These are phyloP conservation scores for Oreochromis niloticus DNA, from an alignment of 2,113 vertebrate species.

Conservation along the genomic window DNA sequence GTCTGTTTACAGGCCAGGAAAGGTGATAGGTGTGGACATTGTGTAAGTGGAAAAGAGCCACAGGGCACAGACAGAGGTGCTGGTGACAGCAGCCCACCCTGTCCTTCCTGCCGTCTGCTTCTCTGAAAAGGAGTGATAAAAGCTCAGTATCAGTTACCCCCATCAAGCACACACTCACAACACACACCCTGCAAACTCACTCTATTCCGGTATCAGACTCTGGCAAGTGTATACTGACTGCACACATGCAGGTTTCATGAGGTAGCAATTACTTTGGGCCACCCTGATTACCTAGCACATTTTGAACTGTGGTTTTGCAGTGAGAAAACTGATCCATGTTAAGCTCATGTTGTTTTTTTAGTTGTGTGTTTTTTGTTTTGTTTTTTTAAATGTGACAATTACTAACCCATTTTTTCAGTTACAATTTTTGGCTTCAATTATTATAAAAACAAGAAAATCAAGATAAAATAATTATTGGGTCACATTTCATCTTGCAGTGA, in stretches of 20 bases:
- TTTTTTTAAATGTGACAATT: neutral
- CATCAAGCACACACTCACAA: neutral
- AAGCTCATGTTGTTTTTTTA: neutral
- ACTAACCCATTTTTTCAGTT: neutral
- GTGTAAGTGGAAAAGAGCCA: slow-evolving; percentile 28
- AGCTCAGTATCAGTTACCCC: slow-evolving; percentile 34
- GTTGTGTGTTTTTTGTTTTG: neutral
- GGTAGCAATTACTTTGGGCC: neutral
- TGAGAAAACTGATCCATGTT: neutral
- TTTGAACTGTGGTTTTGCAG: neutral
- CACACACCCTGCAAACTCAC: neutral
- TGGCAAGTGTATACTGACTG: neutral
- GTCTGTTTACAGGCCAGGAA: slow-evolving; percentile 46
- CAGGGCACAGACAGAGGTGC: slow-evolving; percentile 7
- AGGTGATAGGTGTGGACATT: slow-evolving; percentile 48
- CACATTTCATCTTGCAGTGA: neutral
- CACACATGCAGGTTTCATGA: slow-evolving; percentile 4
- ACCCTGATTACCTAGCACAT: neutral
- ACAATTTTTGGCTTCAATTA: neutral
- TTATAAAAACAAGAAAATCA: neutral
- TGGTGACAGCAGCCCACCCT: slow-evolving; percentile 19
- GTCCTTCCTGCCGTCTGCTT: slow-evolving; percentile 28
- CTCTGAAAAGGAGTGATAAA: slow-evolving; percentile 42
- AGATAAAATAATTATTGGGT: neutral
- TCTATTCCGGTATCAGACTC: neutral